Conservation (phyloP, 2,113 vertebrate species). For the Phalacrocorax carbo region DNA sequence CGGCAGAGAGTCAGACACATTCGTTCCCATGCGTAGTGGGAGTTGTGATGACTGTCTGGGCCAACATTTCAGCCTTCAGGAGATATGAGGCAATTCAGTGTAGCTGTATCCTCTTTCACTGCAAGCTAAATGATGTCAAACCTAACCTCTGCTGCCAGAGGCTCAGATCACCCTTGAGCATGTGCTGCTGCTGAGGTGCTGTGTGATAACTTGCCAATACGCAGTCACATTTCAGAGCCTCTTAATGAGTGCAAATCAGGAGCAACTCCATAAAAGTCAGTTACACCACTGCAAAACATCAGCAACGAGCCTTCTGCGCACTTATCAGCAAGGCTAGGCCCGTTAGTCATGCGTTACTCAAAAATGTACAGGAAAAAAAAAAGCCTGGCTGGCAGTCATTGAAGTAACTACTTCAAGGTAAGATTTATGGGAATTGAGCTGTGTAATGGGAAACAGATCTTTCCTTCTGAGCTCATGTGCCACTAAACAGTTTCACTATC, state of each 20-base stretch:
- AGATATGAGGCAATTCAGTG: neutral
- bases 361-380: neutral
- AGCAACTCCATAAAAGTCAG: conserved; percentile 23
- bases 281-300: neutral
- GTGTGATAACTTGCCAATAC: neutral
- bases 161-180: neutral
- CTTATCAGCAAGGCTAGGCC: neutral
- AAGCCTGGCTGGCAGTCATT: neutral
- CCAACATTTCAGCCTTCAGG: neutral
- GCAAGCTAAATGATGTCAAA: neutral
- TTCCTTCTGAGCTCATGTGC: neutral
- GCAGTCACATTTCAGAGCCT: neutral
- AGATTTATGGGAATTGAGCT: conserved; percentile 18
- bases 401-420: neutral
- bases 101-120: neutral
- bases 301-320: neutral
- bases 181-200: neutral
- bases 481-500: neutral
- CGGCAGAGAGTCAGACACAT: neutral
- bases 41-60: neutral
- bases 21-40: neutral
- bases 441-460: conserved; percentile 13
- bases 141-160: neutral
- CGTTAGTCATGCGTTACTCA: neutral
- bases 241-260: neutral